Base-by-base conservation (phyloP, 2,888 invertebrate species). In the Apoda limacodes region DNA sequence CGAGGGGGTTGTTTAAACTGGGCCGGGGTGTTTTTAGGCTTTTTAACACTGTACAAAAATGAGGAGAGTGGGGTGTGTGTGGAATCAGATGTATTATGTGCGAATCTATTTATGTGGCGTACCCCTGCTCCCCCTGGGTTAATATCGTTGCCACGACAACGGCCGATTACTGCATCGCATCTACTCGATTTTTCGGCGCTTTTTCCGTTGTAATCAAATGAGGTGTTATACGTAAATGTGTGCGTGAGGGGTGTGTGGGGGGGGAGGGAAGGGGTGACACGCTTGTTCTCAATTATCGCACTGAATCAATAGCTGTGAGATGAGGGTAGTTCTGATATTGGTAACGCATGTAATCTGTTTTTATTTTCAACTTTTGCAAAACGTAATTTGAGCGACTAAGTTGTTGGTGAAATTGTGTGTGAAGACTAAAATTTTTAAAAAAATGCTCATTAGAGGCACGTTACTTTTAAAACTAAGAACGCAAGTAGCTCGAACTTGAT, bases 141-240 rank as follows among this genome's bases (percentile, higher is more conserved):
- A 78, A 78, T 76, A 78, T 76, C 55, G 70, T 76, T 58, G 72
- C 55, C 53, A 76, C 76, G 64, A 68, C 49, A 48, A 80, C 57
- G 56, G 55, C 57, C 76, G 76, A 78, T 78, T 75, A 75, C 76
- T 76, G 76, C 78, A 76, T 48, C 66, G 52, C 59, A 55, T 74
- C 71, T 68, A 69, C 72, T 67, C 76, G 75, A 78, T 80, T 80
- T 78, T 78, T 80, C 78, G 75, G 58, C 69, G 74, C 75, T 80
- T 78, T 80, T 80, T 80, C 75, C 72, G 74, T 72, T 74, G 78
- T 80, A 80, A 78, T 78, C 75, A 80, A 80, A 78, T 80, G 80
- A 78, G 80, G 76, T 75, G 76, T 69, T 61, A 55, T 60, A 58
- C 56, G 69, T 62, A 67, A 64, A 69, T 58, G 60, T 44, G 63